Evolutionary conservation across 2,888 invertebrate species (phyloP).

Genomic region (Ceratothoa steindachneri): DNA sequence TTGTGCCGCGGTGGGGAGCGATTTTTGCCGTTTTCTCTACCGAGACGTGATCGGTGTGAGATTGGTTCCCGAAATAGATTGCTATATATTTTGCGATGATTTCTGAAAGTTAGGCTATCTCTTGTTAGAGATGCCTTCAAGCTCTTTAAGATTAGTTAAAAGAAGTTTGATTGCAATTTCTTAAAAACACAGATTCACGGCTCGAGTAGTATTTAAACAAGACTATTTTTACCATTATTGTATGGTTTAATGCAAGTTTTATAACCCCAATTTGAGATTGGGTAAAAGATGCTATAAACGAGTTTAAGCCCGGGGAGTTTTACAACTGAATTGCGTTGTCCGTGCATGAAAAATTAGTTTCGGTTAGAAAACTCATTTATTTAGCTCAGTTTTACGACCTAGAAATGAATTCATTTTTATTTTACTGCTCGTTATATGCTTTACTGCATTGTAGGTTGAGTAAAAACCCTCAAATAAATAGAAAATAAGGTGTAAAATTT

Average conservation of each 20-base stretch:
- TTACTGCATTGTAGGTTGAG: slow-evolving; percentile 13
- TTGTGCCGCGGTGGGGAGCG: not conserved
- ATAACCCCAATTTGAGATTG: not conserved
- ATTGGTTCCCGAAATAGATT: not conserved
- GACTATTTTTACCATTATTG: not conserved
- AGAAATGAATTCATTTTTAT: slow-evolving; percentile 10
- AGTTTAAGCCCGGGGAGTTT: not conserved
- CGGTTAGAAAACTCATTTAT: slow-evolving; percentile 8
- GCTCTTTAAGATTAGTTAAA: not conserved
- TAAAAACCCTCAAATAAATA: slow-evolving; percentile 3
- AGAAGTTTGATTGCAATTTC: not conserved
- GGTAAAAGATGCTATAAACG: not conserved
- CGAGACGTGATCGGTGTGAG: slow-evolving; percentile 6
- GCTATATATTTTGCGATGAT: not conserved
- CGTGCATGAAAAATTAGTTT: slow-evolving; percentile 2
- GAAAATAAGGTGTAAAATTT: not conserved
- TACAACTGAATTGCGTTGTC: not conserved
- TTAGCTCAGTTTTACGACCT: not conserved
- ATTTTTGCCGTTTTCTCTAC: not conserved
- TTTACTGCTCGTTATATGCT: slow-evolving; percentile 4
- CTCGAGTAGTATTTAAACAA: not conserved
- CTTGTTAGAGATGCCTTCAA: not conserved
- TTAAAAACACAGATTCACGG: not conserved
- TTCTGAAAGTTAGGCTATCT: not conserved
- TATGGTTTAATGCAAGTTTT: not conserved